These are phyloP conservation scores for Sturmia bella DNA, from an alignment of 2,888 invertebrate genomes.

Conservation along the genomic window DNA sequence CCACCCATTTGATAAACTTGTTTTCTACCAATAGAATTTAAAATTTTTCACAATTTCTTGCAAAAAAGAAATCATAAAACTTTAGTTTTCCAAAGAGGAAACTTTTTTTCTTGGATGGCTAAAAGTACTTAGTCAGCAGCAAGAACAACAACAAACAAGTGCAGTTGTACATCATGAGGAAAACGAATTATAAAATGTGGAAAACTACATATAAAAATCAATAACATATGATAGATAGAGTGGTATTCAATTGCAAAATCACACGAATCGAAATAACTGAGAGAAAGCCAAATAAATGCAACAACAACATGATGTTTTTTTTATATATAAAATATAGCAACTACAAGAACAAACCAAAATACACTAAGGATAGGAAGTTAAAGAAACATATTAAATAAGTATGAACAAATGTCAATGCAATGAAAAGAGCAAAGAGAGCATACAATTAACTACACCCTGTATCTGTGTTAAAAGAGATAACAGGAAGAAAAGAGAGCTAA, in stretches of 20 bases:
- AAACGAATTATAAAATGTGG: conserved; percentile 39
- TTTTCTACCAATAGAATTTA: conserved; percentile 1
- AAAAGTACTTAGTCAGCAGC: conserved; percentile 25
- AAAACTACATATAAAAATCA: conserved; percentile 75
- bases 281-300: conserved; percentile 39
- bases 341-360: conserved; percentile 22
- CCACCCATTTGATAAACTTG: neutral
- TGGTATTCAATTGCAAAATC: conserved; percentile 69
- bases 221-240: conserved; percentile 77
- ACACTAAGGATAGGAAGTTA: conserved; percentile 28
- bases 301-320: conserved; percentile 30
- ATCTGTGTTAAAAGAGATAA: conserved; percentile 6
- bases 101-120: neutral
- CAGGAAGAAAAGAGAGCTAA: conserved; percentile 7
- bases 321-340: conserved; percentile 32
- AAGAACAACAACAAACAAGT: conserved; percentile 46
- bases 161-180: conserved; percentile 7
- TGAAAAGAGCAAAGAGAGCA: conserved; percentile 16
- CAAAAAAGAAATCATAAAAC: conserved; percentile 26
- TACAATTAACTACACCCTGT: conserved; percentile 33
- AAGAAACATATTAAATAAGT: conserved; percentile 17
- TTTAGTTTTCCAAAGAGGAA: conserved; percentile 17
- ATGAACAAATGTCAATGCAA: conserved; percentile 23
- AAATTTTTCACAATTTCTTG: conserved; percentile 50
- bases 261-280: conserved; percentile 20